Evolutionary conservation across 2,113 vertebrate species (phyloP), one percentile per base, ranked within the genome.

Genomic region (Chamaetylas fuelleborni): DNA sequence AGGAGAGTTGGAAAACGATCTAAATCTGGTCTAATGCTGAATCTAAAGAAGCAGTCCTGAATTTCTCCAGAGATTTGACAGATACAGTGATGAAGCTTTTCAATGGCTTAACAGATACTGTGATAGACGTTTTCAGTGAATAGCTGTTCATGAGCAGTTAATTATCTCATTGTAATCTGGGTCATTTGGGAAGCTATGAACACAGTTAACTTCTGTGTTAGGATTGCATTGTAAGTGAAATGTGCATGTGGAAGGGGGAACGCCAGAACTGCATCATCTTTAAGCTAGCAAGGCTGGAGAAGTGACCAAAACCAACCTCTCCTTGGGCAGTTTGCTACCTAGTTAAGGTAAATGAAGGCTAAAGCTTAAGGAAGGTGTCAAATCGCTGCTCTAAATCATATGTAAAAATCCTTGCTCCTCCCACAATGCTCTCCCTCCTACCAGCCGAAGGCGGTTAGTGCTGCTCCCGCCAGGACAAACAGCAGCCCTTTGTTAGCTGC

Each of bases 401-500:
- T 71, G 24, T 56, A 54, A 62, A 90, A 81, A 16, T 67, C 25
- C n/a, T 84, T 51, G 40, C 31, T 86, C 47, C 36, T 93, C 64
- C 65, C 24, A 40, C 62, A 10, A 19, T 28, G 14, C 34, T 57
- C 50, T 67, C 36, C 19, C 22, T 81, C 24, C 54, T 7, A 13
- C 22, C 61, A 84, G 67, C 51, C 76, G 29, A 14, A 64, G 82
- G 67, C 81, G 33, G 43, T 61, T 47, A 22, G 56, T 60, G 83
- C 76, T 83, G 76, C 80, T 96, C 54, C 67, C 71, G n/a, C 33
- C 56, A 74, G n/a, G 88, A 66, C 56, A n/a, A 84, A 95, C 94
- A 95, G 94, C 91, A 64, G 88, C 51, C 51, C 69, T 93, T 96
- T 96, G 95, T 97, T 86, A 81, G 83, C 69, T 74, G 88, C 34